Evolutionary conservation across 2,113 vertebrate genomes (phyloP).

Genomic region (Seriola quinqueradiata): DNA sequence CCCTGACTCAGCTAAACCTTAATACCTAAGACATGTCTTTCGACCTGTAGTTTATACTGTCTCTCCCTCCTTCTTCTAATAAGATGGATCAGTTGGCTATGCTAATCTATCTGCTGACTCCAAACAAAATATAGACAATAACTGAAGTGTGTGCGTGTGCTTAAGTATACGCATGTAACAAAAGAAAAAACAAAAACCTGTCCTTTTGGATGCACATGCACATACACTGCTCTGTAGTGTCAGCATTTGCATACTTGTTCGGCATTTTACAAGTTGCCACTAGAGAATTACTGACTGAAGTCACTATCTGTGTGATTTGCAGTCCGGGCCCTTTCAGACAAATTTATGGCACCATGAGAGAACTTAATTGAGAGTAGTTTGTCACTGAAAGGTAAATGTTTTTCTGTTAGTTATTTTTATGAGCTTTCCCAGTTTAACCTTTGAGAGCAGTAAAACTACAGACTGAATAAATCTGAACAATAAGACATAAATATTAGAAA

Average conservation of each 20-base stretch:
- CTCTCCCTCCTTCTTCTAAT: constrained; percentile 53
- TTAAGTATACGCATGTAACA: neutral
- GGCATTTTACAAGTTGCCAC: constrained; percentile 39
- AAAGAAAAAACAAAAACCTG: constrained; percentile 14
- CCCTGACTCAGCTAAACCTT: constrained; percentile 75
- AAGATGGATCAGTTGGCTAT: constrained; percentile 70
- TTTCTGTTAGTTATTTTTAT: constrained; percentile 34
- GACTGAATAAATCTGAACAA: constrained; percentile 26
- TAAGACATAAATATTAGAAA: constrained; percentile 12
- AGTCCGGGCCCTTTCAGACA: constrained; percentile 7
- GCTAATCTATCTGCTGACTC: constrained; percentile 72
- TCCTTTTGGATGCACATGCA: constrained; percentile 38
- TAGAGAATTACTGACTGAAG: constrained; percentile 44
- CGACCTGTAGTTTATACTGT: constrained; percentile 47
- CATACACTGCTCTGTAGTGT: constrained; percentile 15
- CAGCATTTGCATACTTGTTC: constrained; percentile 51
- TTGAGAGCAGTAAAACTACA: constrained; percentile 29
- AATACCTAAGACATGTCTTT: constrained; percentile 57
- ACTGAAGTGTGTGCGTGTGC: constrained; percentile 30
- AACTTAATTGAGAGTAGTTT: constrained; percentile 30
- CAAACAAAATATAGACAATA: constrained; percentile 54
- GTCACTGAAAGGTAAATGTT: constrained; percentile 31
- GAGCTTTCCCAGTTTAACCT: constrained; percentile 10
- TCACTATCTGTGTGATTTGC: constrained; percentile 29
- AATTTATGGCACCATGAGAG: constrained; percentile 32